A percentile compares a stretch with the other conserved stretches of the same genome.
These are phyloP conservation scores for Hemitrygon akajei DNA, from an alignment of 2,797 vertebrate species.

Conservation along the genomic window DNA sequence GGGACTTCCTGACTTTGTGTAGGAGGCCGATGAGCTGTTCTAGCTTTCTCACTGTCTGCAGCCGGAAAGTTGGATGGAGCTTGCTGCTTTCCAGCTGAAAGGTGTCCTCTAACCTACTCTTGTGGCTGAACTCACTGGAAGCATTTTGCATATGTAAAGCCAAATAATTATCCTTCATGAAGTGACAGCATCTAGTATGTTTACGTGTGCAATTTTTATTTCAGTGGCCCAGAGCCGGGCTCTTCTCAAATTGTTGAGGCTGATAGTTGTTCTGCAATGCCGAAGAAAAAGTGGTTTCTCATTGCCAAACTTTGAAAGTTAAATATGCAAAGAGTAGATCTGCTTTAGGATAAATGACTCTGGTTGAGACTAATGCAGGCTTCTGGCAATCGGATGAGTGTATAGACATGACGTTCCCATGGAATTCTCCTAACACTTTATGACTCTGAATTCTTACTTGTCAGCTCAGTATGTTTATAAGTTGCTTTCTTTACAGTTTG, in stretches of 20 bases:
- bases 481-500: neutral
- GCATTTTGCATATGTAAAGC: neutral
- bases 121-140: neutral
- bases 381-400: neutral
- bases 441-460: neutral
- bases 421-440: neutral
- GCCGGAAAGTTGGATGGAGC: neutral
- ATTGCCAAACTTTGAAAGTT: neutral
- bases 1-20: neutral
- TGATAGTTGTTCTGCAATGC: neutral
- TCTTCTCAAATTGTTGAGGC: neutral
- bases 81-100: neutral
- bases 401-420: neutral
- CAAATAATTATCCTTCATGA: neutral
- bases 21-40: neutral
- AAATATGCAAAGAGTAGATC: neutral
- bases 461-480: neutral
- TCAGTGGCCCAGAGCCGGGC: neutral
- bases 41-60: neutral
- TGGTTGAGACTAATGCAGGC: neutral
- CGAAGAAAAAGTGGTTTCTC: neutral
- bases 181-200: neutral
- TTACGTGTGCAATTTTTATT: neutral
- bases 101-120: neutral
- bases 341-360: neutral